Conservation (phyloP, 2,113 vertebrate species). For the Myodes glareolus region DNA sequence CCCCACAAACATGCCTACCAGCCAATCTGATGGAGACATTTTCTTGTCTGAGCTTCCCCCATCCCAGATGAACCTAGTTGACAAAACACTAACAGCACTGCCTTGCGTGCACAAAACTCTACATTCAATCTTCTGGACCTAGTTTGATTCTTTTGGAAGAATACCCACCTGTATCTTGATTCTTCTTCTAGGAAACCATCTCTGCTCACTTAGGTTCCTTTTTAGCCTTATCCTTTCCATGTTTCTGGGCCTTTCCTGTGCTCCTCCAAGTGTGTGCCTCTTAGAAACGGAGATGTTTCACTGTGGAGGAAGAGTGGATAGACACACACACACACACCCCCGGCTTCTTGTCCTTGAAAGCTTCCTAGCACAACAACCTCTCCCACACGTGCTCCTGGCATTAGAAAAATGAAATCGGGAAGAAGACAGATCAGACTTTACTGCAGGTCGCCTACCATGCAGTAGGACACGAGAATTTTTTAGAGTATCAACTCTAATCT, state of each 20-base stretch:
- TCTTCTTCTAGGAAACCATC: background rate
- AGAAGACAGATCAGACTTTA: background rate
- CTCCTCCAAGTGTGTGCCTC: accelerated
- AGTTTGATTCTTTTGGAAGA: background rate
- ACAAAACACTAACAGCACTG: background rate
- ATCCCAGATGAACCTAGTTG: background rate
- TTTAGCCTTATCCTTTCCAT: background rate
- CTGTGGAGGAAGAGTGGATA: background rate
- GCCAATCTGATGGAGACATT: background rate
- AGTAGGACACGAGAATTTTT: background rate
- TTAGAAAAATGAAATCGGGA: background rate
- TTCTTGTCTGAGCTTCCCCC: background rate
- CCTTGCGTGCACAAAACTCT: too few species aligned
- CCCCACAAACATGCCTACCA: background rate
- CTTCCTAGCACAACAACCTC: background rate
- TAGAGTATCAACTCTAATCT: background rate
- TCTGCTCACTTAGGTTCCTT: background rate
- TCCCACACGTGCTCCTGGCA: accelerated
- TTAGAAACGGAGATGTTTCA: background rate
- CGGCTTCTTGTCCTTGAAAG: background rate
- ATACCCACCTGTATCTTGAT: background rate
- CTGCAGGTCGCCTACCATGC: background rate
- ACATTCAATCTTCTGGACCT: background rate
- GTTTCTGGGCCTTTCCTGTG: background rate
- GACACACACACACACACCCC: too few species aligned